Percentiles rank a stretch among this genome's conserved stretches.
Evolutionary conservation across 2,113 vertebrate genomes (phyloP).

Genomic region (Rhynchopsitta pachyrhyncha): DNA sequence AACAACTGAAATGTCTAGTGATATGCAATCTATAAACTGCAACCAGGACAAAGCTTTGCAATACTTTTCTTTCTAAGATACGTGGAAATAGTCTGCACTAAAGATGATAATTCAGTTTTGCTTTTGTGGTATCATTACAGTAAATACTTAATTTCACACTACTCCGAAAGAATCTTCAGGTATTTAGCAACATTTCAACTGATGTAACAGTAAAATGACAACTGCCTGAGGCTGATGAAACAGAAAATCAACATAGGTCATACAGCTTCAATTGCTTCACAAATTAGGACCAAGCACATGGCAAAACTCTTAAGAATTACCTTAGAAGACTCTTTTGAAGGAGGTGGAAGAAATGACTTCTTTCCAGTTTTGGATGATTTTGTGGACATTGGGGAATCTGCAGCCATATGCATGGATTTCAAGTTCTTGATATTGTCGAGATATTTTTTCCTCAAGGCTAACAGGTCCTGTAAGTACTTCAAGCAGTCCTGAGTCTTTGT

Average conservation of each 20-base stretch:
- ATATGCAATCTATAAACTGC: neutral
- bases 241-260: neutral
- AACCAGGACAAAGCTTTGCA: neutral
- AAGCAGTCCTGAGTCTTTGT: constrained; percentile 90
- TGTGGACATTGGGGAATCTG: constrained; percentile 50
- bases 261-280: neutral
- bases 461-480: constrained; percentile 91
- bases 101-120: neutral
- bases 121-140: neutral
- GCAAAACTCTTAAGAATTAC: constrained; percentile 44
- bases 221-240: neutral
- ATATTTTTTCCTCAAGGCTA: constrained; percentile 89
- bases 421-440: constrained; percentile 81
- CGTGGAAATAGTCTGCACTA: neutral
- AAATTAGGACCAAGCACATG: neutral
- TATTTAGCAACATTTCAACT: neutral
- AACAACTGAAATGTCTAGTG: neutral
- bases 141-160: neutral
- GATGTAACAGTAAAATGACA: neutral
- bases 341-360: constrained; percentile 62
- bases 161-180: neutral
- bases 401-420: constrained; percentile 62
- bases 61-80: neutral
- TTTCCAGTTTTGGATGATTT: constrained; percentile 71
- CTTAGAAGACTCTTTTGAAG: constrained; percentile 63